Evolutionary conservation across 2,113 vertebrate genomes (phyloP).

Genomic region (Megaceryle maxima): DNA sequence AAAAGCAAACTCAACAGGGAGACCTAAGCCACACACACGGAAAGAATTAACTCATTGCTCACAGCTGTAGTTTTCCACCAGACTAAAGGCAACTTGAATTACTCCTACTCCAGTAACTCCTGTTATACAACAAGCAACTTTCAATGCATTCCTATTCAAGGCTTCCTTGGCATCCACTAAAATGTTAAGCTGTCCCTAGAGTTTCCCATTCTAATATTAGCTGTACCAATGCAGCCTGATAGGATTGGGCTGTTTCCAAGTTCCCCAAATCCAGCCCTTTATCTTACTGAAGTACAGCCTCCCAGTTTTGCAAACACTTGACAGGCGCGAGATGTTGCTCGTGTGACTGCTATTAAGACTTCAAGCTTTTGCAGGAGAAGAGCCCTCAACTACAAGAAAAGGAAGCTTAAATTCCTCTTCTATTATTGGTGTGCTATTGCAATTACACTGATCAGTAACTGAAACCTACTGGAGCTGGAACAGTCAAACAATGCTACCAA

Average conservation of each 20-base stretch:
- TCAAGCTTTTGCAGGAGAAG: neutral
- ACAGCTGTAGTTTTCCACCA: constrained; percentile 15
- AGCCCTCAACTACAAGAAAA: constrained; percentile 38
- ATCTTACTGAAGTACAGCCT: neutral
- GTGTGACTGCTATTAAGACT: constrained; percentile 7
- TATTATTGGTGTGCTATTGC: constrained; percentile 47
- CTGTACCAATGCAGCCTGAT: neutral
- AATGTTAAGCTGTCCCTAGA: constrained; percentile 17
- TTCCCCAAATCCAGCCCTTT: constrained; percentile 12
- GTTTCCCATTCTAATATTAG: constrained; percentile 21
- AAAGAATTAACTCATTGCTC: constrained; percentile 52
- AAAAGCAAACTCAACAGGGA: neutral
- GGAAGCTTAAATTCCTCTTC: constrained; percentile 49
- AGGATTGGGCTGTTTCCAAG: neutral
- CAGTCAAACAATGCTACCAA: constrained; percentile 21
- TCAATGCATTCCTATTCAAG: neutral
- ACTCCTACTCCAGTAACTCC: neutral
- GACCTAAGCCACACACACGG: neutral
- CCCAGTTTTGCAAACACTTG: constrained; percentile 8
- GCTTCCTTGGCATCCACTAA: neutral
- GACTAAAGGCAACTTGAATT: neutral
- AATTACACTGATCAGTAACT: constrained; percentile 47
- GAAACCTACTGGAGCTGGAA: constrained; percentile 47
- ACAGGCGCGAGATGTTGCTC: neutral
- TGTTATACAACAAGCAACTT: constrained; percentile 10